A percentile compares a stretch with the other conserved stretches of the same genome.
Conservation (phyloP, 2,888 invertebrate genomes). For the Quadriops clusia region DNA sequence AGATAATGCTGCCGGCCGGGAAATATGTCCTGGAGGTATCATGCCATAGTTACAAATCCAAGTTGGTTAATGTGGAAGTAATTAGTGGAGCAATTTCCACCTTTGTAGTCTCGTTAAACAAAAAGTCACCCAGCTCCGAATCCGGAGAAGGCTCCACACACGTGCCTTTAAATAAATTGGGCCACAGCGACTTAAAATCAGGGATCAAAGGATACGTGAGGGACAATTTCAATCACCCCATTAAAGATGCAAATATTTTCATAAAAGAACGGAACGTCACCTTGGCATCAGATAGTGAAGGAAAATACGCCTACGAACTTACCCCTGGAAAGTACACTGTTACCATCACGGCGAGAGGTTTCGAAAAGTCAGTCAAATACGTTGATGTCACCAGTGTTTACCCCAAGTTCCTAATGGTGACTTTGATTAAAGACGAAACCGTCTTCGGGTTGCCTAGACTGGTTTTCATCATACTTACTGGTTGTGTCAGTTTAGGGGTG, state of each 20-base stretch:
- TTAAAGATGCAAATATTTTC: conserved; percentile 40
- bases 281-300: conserved; percentile 33
- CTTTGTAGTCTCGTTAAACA: no score
- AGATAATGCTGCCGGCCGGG: conserved; percentile 58
- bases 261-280: conserved; percentile 36
- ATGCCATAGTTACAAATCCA: conserved; percentile 48
- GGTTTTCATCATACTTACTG: conserved; percentile 60
- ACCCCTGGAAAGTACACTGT: conserved; percentile 42
- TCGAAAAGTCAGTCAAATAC: conserved; percentile 42
- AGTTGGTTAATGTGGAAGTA: conserved; percentile 25
- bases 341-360: conserved; percentile 46
- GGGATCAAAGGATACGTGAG: conserved; percentile 47
- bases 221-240: conserved; percentile 47
- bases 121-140: no score
- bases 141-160: no score
- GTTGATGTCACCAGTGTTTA: conserved; percentile 31
- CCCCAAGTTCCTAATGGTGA: conserved; percentile 52
- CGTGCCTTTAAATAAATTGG: no score
- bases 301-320: conserved; percentile 40
- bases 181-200: no score
- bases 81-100: no score
- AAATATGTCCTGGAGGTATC: conserved; percentile 49
- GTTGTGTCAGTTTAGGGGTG: conserved; percentile 43
- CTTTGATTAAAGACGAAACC: conserved; percentile 51
- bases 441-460: conserved; percentile 66